A percentile compares a stretch with the other conserved stretches of the same genome.
Evolutionary conservation across 2,888 invertebrate species (phyloP).

Genomic region (Cecidostiba fungosa): DNA sequence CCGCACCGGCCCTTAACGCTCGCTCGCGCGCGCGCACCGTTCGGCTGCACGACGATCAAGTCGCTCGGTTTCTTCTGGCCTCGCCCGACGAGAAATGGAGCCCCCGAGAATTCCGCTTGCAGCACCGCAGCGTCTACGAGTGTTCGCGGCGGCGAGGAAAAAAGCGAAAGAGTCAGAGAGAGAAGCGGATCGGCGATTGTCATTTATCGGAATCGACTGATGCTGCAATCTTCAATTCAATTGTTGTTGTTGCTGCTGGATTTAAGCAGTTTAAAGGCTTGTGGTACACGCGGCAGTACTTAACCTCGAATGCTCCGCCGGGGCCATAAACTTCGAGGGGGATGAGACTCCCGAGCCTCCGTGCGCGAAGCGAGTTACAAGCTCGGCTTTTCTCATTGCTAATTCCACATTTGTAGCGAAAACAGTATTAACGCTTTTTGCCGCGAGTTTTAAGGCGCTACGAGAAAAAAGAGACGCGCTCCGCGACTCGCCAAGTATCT

Average conservation of each 20-base stretch:
- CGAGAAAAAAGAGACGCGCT: constrained; percentile 12
- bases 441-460: background rate
- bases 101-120: constrained; percentile 49
- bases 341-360: background rate
- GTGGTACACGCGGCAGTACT: constrained; percentile 24
- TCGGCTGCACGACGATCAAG: background rate
- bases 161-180: background rate
- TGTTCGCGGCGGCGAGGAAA: background rate
- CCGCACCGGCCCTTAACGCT: background rate
- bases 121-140: background rate
- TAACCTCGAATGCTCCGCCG: constrained; percentile 39
- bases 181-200: constrained; percentile 13
- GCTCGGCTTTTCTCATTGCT: constrained; percentile 49
- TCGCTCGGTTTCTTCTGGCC: constrained; percentile 37
- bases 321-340: constrained; percentile 39
- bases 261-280: constrained; percentile 32
- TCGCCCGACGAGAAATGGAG: constrained; percentile 41
- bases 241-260: constrained; percentile 30
- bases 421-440: constrained; percentile 50
- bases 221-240: constrained; percentile 34
- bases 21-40: constrained; percentile 1
- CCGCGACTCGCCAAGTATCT: background rate
- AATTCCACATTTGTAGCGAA: constrained; percentile 51
- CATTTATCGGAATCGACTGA: constrained; percentile 44
- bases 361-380: background rate